These are phyloP conservation scores for Tenthredo amoena DNA, from an alignment of 2,888 invertebrate species.

Conservation along the genomic window DNA sequence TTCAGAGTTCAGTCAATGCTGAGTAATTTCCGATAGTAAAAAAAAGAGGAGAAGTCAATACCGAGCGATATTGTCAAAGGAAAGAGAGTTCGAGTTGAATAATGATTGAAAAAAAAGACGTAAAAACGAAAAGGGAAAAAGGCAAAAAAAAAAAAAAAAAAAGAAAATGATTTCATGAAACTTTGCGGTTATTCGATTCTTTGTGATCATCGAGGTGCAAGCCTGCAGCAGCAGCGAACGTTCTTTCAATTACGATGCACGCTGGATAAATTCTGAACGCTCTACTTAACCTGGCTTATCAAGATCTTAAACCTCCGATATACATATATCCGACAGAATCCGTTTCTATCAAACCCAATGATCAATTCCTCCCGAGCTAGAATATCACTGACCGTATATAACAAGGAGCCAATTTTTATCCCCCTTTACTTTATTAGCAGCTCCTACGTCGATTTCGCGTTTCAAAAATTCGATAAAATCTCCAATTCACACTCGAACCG, in stretches of 20 bases:
- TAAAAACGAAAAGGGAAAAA: not conserved
- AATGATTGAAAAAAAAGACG: not conserved
- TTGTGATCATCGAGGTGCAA: conserved; percentile 31
- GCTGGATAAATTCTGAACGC: conserved; percentile 57
- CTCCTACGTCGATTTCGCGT: too few relatives aligned
- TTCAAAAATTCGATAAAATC: too few relatives aligned
- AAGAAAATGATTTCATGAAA: conserved; percentile 33
- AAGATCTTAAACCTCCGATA: conserved; percentile 27
- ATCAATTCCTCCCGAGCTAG: conserved; percentile 11
- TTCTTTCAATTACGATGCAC: conserved; percentile 41
- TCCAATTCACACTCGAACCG: too few relatives aligned
- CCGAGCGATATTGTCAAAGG: not conserved
- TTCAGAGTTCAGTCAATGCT: too few relatives aligned
- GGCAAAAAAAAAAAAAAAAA: not conserved
- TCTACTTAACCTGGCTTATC: conserved; percentile 58
- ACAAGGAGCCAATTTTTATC: not conserved
- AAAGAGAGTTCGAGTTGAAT: not conserved
- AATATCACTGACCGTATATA: conserved; percentile 19
- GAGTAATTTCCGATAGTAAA: too few relatives aligned
- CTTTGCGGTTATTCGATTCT: conserved; percentile 36
- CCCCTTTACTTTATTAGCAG: not conserved
- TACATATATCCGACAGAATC: conserved; percentile 29
- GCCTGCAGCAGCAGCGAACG: not conserved
- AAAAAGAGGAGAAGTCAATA: too few relatives aligned
- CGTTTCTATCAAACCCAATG: conserved; percentile 31